These are phyloP conservation scores for Perognathus longimembris DNA, from an alignment of 2,113 vertebrate species.

Conservation along the genomic window DNA sequence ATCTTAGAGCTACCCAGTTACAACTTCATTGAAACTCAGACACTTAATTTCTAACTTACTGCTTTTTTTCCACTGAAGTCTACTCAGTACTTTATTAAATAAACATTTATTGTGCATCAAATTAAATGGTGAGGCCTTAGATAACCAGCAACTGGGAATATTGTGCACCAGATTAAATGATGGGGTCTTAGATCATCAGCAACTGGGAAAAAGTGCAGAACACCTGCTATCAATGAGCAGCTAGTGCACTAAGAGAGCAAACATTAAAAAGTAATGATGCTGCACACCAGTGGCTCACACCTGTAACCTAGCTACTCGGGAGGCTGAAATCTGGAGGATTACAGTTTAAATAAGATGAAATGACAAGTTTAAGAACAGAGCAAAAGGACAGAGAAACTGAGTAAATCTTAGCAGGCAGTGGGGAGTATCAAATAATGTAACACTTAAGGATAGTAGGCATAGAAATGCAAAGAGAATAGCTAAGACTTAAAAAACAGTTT, in stretches of 20 bases:
- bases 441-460: neutral
- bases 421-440: neutral
- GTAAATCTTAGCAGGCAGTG: neutral
- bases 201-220: neutral
- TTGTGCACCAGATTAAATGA: neutral
- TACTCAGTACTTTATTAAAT: neutral
- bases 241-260: neutral
- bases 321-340: no score
- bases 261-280: neutral
- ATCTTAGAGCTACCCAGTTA: neutral
- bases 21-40: neutral
- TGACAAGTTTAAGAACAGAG: neutral
- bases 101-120: slow-evolving; percentile 7
- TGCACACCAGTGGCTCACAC: no score
- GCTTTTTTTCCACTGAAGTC: slow-evolving; percentile 24
- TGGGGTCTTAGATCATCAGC: neutral
- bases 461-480: slow-evolving; percentile 29
- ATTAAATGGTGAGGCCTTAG: neutral
- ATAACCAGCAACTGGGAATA: neutral
- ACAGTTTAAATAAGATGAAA: no score
- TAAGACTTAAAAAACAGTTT: neutral
- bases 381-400: slow-evolving; percentile 19
- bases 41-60: slow-evolving; percentile 44
- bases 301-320: no score
- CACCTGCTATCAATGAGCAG: neutral